Evolutionary conservation across 2,797 vertebrate genomes (phyloP), one percentile per base, ranked within the genome.

Genomic region (Cyclopterus lumpus): DNA sequence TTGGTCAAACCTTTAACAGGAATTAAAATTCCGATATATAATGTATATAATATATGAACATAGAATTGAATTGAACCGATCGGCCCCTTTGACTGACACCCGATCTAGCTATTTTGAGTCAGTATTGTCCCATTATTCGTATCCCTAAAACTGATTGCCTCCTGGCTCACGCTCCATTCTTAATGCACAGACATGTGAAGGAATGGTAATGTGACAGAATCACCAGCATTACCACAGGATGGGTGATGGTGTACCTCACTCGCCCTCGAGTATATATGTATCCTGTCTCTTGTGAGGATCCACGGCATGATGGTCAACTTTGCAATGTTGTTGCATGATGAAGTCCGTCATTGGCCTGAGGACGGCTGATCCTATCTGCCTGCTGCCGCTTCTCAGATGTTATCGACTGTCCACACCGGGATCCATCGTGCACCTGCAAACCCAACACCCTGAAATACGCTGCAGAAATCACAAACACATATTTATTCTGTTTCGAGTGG

Each of bases 351-450:
- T 66, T 66, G 49, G 79, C 71, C 75, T 5, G 28, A 75, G 65
- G 48, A 53, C 62, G 77, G 73, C 66, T 36, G 73, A 85, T 90
- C 61, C 80, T 84, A 84, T 89, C 85, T 80, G 71, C 67, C 76
- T 75, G 73, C 80, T 88, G 77, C 83, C 28, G 30, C 75, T 88
- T 78, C 73, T 34, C 79, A 86, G 80, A 85, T 86, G 81, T 80
- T 72, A 90, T 88, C 87, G 82, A 71, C 77, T 36, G 67, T 85
- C 83, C 82, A 73, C 81, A 75, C 70, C 42, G 38, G 62, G 70
- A 89, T 84, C 77, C 60, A 26, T 81, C 64, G 73, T 81, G 62
- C 48, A 65, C 57, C 86, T 86, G 51, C 86, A 80, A 88, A 89
- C 75, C 84, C 48, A 26, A 77, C 48, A 87, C 79, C 60, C 74